Evolutionary conservation across 2,888 invertebrate species (phyloP).

Genomic region (Apodemia zela): DNA sequence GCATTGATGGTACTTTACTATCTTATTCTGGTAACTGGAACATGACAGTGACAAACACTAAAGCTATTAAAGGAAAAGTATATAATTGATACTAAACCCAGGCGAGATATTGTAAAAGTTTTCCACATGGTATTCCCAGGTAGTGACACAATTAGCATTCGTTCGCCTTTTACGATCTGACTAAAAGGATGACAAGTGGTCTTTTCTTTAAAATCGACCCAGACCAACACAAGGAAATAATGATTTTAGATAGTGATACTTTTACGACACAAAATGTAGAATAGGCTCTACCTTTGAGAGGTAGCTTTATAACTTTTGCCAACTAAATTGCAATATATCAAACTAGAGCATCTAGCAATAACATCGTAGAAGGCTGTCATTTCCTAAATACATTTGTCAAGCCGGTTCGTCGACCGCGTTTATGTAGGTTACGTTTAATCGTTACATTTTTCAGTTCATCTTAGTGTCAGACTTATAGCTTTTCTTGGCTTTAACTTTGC

Average conservation of each 20-base stretch:
- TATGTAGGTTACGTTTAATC: constrained; percentile 28
- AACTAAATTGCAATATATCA: constrained; percentile 34
- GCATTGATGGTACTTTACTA: too few relatives aligned
- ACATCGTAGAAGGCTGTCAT: constrained; percentile 36
- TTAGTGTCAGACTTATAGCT: constrained; percentile 17
- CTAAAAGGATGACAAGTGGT: background rate
- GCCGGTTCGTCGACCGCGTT: constrained; percentile 32
- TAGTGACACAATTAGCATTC: too few relatives aligned
- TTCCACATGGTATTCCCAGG: too few relatives aligned
- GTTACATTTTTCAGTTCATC: constrained; percentile 19
- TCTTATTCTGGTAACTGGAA: too few relatives aligned
- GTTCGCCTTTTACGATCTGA: too few relatives aligned
- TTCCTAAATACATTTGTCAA: constrained; percentile 46
- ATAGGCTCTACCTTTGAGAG: background rate
- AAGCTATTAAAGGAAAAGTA: too few relatives aligned
- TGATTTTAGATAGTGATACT: background rate
- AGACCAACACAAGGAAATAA: background rate
- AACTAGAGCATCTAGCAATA: constrained; percentile 44
- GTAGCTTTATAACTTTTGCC: constrained; percentile 3
- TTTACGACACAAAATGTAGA: background rate
- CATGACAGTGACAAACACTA: too few relatives aligned
- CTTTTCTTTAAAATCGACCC: background rate
- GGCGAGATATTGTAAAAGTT: too few relatives aligned
- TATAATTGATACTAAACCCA: too few relatives aligned
- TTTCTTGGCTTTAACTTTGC: constrained; percentile 22